A percentile compares a stretch with the other conserved stretches of the same genome.
phyloP scores from a whole-genome alignment of 2,113 vertebrate species.

The Cynopterus brachyotis region DNA sequence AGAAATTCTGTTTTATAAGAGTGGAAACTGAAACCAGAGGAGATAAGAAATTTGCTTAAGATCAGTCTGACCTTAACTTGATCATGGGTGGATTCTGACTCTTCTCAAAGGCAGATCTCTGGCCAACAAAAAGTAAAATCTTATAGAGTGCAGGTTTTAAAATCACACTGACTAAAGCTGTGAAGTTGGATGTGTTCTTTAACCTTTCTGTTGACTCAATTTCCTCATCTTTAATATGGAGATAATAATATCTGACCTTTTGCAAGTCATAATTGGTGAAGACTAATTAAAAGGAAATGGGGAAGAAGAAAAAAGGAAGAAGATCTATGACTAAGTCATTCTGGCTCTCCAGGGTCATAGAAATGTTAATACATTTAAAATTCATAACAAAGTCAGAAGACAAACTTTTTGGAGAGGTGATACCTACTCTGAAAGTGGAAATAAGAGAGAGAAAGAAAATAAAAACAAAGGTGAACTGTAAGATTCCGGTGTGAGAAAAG shows the following conservation, averaged over 20 bases:
- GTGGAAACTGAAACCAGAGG: not conserved
- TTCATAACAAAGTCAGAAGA: not conserved
- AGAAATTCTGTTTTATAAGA: slow-evolving; percentile 18
- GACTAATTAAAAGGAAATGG: not conserved
- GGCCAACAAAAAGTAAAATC: not conserved
- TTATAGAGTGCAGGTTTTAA: not conserved
- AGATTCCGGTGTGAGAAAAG: not conserved
- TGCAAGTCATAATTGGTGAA: not conserved
- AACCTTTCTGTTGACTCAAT: slow-evolving; percentile 7
- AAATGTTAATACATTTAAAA: not conserved
- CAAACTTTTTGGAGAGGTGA: not conserved
- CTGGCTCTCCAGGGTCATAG: not conserved
- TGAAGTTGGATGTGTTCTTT: not conserved
- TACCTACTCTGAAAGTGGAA: not conserved
- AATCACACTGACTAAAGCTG: not conserved
- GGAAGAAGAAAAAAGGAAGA: not conserved
- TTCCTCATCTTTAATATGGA: not conserved
- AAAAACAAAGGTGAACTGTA: not conserved
- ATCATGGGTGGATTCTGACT: not conserved
- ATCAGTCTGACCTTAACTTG: not conserved
- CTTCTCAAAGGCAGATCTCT: not conserved
- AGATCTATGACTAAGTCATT: not conserved
- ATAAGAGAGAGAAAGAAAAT: not conserved
- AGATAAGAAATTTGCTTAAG: not conserved
- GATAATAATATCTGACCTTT: not conserved